Evolutionary conservation across 1,140 invertebrate genomes (phyloP), one percentile per base, ranked within the genome.

Genomic region (Propsilocerus akamusi): DNA sequence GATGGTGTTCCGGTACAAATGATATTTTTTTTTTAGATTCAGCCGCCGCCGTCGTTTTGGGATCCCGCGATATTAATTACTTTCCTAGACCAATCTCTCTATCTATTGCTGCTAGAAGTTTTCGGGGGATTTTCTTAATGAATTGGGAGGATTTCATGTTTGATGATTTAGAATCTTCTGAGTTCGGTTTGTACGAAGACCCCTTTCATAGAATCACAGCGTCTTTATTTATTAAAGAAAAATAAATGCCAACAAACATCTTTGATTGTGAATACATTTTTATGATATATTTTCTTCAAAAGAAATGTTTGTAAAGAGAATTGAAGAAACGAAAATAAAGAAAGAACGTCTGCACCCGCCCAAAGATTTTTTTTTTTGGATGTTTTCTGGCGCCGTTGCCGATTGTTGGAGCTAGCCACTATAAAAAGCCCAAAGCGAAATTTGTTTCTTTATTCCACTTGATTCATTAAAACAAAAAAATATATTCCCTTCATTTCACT

Each of bases 191-290:
- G 34, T 8, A 14, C 34, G 34, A 41, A 14, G 3, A 30, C 10
- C 2, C 2, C n/a, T 30, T 30, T 30, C 10, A 30, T 30, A 30
- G 5, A 17, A 20, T 37, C 20, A 37, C 5, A 41, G 34, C 34
- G 17, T 41, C 34, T 41, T n/a, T 41, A 41, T 41, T 41, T 41
- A 41, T 41, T 20, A 20, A 41, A n/a, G n/a, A n/a, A n/a, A n/a
- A n/a, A n/a, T n/a, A n/a, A n/a, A n/a, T n/a, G n/a, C n/a, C n/a
- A n/a, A n/a, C n/a, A n/a, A n/a, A n/a, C n/a, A n/a, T n/a, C n/a
- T n/a, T n/a, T n/a, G n/a, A n/a, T n/a, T n/a, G 14, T 20, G 14
- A 30, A 4, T 30, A n/a, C 17, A 41, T 20, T 20, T 17, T 41
- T 17, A 5, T 41, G 17, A 17, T 41, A 41, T 41, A 20, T 20